Evolutionary conservation across 2,113 vertebrate species (phyloP).

Genomic region (Ariopsis seemanni): DNA sequence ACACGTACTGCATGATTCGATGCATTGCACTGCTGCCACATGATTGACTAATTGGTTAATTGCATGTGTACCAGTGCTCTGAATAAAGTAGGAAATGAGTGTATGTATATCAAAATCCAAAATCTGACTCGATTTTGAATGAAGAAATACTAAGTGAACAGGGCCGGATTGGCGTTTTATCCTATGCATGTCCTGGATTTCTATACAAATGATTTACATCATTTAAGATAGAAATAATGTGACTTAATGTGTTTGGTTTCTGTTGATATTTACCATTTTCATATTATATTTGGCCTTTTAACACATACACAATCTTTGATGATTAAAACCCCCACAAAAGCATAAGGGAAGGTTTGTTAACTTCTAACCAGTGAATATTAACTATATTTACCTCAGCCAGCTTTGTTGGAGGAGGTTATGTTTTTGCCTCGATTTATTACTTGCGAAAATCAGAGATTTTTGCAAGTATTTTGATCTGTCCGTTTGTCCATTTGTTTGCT

Average conservation of each 20-base stretch:
- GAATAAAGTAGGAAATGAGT: background rate
- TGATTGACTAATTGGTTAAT: background rate
- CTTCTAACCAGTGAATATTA: too few species aligned
- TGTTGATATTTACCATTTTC: too few species aligned
- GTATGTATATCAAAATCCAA: background rate
- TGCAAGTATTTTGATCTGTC: too few species aligned
- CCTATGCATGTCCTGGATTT: background rate
- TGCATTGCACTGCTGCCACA: background rate
- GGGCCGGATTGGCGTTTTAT: background rate
- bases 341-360: too few species aligned
- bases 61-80: background rate
- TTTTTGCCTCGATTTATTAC: too few species aligned
- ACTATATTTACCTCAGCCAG: too few species aligned
- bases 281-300: too few species aligned
- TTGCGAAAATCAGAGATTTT: too few species aligned
- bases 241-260: background rate
- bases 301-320: too few species aligned
- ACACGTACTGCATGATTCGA: background rate
- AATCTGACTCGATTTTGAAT: background rate
- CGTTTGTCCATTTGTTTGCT: too few species aligned
- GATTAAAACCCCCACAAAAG: too few species aligned
- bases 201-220: background rate
- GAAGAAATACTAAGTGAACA: background rate
- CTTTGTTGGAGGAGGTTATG: too few species aligned
- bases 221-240: background rate